phyloP scores from a whole-genome alignment of 2,797 vertebrate species.

The Alosa sapidissima region DNA sequence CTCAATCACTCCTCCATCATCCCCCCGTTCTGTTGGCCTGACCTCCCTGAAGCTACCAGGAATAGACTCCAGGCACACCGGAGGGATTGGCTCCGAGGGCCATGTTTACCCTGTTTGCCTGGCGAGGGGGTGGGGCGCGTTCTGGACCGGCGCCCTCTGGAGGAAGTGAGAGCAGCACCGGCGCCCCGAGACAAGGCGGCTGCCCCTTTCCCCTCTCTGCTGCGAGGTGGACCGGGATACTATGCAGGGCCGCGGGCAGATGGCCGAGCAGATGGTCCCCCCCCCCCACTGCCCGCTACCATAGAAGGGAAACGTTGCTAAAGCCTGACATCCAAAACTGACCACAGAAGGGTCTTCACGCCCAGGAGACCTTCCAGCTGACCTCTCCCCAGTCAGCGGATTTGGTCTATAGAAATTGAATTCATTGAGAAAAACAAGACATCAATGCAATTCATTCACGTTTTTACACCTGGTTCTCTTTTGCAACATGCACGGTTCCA shows the following conservation, averaged over 20 bases:
- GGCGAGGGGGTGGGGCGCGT: neutral
- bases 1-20: neutral
- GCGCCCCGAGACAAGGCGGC: neutral
- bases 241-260: neutral
- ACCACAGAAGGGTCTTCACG: neutral
- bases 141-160: neutral
- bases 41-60: neutral
- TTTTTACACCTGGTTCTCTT: neutral
- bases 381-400: neutral
- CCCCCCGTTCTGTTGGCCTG: neutral
- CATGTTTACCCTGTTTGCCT: constrained; percentile 1
- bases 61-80: neutral
- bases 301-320: neutral
- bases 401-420: neutral
- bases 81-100: neutral
- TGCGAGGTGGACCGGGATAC: neutral
- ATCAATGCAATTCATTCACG: neutral
- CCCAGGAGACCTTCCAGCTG: neutral
- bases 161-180: neutral
- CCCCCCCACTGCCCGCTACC: neutral
- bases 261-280: constrained; percentile 9
- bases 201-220: constrained; percentile 13
- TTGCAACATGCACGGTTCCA: too few species aligned
- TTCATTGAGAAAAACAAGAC: neutral
- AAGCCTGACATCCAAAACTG: neutral